These are phyloP conservation scores for Semibalanus balanoides DNA, from an alignment of 1,140 invertebrate species.

Conservation along the genomic window DNA sequence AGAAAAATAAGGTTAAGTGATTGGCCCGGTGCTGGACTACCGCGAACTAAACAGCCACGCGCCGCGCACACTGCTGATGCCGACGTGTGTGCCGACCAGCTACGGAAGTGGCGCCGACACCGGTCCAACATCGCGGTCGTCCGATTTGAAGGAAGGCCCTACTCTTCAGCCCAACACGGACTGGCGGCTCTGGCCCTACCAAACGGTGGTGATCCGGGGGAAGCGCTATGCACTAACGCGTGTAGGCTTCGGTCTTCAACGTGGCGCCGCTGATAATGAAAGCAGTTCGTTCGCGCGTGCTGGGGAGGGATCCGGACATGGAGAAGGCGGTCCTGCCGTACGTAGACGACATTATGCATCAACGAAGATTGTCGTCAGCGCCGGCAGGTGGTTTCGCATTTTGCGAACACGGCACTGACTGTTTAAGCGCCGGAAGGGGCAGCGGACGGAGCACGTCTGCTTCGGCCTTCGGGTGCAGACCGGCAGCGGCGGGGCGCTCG, in stretches of 20 bases:
- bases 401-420: background rate
- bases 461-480: slow-evolving; percentile 7
- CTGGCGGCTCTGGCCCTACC: slow-evolving; percentile 10
- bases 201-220: slow-evolving; percentile 6
- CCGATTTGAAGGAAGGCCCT: slow-evolving; percentile 8
- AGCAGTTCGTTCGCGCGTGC: background rate
- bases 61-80: slow-evolving; percentile 4
- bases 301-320: background rate
- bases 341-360: background rate
- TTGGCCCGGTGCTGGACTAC: slow-evolving; percentile 6
- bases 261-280: slow-evolving; percentile 5
- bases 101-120: slow-evolving; percentile 5
- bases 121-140: slow-evolving; percentile 6
- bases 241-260: slow-evolving; percentile 7
- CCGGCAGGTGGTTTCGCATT: background rate
- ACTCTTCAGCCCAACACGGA: slow-evolving; percentile 9
- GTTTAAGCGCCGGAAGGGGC: slow-evolving; percentile 1
- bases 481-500: too few species aligned
- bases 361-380: background rate
- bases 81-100: slow-evolving; percentile 9
- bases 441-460: slow-evolving; percentile 5
- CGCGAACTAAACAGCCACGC: slow-evolving; percentile 7
- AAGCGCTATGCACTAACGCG: slow-evolving; percentile 5
- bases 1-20: slow-evolving; percentile 10
- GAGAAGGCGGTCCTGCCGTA: background rate